These are phyloP conservation scores for Microtus oregoni DNA, from an alignment of 2,113 vertebrate genomes.

Conservation along the genomic window DNA sequence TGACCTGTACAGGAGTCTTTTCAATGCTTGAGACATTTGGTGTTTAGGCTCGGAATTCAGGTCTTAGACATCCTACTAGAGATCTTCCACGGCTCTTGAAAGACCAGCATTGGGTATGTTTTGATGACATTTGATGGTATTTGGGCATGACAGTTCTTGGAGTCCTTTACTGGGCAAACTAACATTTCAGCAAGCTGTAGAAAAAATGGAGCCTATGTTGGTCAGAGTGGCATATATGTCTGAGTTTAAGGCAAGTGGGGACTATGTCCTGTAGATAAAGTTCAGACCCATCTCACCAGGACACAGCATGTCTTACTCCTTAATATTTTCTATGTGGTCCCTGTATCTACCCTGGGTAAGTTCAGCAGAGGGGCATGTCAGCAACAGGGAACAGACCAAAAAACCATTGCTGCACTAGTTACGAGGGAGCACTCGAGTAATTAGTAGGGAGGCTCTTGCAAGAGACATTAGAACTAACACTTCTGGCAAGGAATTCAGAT, in stretches of 20 bases:
- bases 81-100: conserved; percentile 4
- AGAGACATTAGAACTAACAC: conserved; percentile 11
- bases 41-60: conserved; percentile 11
- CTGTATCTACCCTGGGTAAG: background rate
- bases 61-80: conserved; percentile 17
- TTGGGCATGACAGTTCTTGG: background rate
- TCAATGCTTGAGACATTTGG: background rate
- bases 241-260: background rate
- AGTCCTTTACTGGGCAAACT: background rate
- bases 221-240: background rate
- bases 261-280: background rate
- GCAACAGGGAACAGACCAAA: background rate
- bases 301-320: background rate
- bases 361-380: conserved; percentile 15
- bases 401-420: background rate
- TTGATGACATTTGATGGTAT: background rate
- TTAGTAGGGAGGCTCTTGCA: background rate
- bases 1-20: background rate
- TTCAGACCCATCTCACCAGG: background rate
- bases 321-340: background rate
- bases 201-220: background rate
- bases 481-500: background rate
- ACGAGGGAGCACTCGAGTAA: background rate
- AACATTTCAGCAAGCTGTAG: background rate
- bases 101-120: conserved; percentile 22